Evolutionary conservation across 2,113 vertebrate genomes (phyloP).

Genomic region (Rhadina sibilatrix): DNA sequence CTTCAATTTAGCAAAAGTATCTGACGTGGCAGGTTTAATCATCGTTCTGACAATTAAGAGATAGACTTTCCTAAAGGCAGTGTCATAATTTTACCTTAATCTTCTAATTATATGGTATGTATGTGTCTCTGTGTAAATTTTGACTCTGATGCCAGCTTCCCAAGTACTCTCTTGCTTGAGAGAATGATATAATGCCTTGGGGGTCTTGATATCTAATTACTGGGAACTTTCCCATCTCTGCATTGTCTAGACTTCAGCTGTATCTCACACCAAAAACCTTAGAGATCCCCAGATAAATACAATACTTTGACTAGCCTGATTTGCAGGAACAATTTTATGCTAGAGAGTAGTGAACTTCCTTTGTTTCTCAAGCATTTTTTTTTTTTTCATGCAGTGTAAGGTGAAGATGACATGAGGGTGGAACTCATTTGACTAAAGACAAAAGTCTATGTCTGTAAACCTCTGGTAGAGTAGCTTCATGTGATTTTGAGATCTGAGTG

Average conservation of each 20-base stretch:
- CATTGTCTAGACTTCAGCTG: slow-evolving; percentile 19
- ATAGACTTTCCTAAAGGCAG: slow-evolving; percentile 47
- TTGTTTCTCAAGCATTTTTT: not conserved
- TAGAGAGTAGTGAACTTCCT: not conserved
- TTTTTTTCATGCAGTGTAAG: not conserved
- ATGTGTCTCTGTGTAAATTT: not conserved
- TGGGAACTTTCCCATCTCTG: not conserved
- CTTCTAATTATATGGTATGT: slow-evolving; percentile 39
- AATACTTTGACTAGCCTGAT: not conserved
- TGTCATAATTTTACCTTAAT: slow-evolving; percentile 52
- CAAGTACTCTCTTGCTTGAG: slow-evolving; percentile 5
- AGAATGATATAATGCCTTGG: slow-evolving; percentile 22
- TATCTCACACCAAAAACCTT: not conserved
- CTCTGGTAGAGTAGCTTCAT: not conserved
- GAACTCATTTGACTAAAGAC: not conserved
- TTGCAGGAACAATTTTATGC: not conserved
- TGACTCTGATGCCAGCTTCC: slow-evolving; percentile 21
- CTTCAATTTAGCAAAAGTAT: not conserved
- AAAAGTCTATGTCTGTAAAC: not conserved
- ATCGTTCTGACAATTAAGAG: slow-evolving; percentile 8
- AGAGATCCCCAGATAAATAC: not conserved
- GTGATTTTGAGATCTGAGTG: not conserved
- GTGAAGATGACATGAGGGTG: not conserved
- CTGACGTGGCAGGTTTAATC: slow-evolving; percentile 7
- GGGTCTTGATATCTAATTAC: slow-evolving; percentile 40